A percentile compares a stretch with the other conserved stretches of the same genome.
Evolutionary conservation across 2,888 invertebrate species (phyloP).

Genomic region (Nycteola revayana): DNA sequence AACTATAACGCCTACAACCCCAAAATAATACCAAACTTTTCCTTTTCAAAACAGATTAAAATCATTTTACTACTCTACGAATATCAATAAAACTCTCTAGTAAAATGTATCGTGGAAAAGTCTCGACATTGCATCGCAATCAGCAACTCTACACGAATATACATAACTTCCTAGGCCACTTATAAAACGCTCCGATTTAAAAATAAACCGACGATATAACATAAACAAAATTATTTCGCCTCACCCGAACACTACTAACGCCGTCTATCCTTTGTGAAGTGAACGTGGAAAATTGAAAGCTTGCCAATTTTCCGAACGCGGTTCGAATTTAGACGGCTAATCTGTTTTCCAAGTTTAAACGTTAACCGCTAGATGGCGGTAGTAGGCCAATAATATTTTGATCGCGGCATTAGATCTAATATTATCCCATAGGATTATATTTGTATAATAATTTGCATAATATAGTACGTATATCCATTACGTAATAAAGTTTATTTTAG

Average conservation of each 20-base stretch:
- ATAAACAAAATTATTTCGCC: conserved; percentile 53
- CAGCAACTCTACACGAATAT: conserved; percentile 45
- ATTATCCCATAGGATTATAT: too few relatives aligned
- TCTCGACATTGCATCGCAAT: conserved; percentile 44
- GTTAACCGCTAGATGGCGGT: conserved; percentile 33
- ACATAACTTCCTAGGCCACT: conserved; percentile 72
- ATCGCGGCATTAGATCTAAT: too few relatives aligned
- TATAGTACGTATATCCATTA: conserved; percentile 3
- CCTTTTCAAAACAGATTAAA: conserved; percentile 39
- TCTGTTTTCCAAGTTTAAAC: conserved; percentile 15
- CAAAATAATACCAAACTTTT: conserved; percentile 38
- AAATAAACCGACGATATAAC: conserved; percentile 67
- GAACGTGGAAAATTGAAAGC: conserved; percentile 48
- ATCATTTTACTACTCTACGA: conserved; percentile 37
- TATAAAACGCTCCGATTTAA: conserved; percentile 71
- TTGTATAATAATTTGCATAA: too few relatives aligned
- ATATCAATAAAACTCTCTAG: conserved; percentile 41
- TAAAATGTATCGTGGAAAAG: conserved; percentile 41
- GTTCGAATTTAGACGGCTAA: conserved; percentile 25
- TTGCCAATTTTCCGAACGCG: conserved; percentile 37
- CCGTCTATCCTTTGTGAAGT: conserved; percentile 47
- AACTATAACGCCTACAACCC: conserved; percentile 12
- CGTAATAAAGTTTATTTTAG: conserved; percentile 26
- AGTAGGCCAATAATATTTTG: conserved; percentile 1
- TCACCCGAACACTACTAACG: conserved; percentile 34